These are phyloP conservation scores for Petrocephalus schoutedeni DNA, from an alignment of 2,797 vertebrate genomes.

Conservation along the genomic window DNA sequence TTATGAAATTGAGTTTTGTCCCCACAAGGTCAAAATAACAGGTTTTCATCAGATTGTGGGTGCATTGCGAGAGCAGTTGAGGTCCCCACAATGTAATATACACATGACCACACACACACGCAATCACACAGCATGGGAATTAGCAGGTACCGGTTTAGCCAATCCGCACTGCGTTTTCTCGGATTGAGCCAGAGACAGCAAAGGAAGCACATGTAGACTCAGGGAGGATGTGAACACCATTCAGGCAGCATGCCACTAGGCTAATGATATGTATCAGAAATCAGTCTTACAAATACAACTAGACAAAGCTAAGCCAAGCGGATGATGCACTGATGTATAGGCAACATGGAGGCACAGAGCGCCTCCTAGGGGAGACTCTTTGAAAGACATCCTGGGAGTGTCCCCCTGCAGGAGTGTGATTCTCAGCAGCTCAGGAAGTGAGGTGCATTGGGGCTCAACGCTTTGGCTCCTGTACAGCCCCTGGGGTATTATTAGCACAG, in stretches of 20 bases:
- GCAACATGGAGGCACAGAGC: not conserved
- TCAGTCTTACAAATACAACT: not conserved
- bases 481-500: not conserved
- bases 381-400: not conserved
- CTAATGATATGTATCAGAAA: not conserved
- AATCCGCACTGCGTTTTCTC: not conserved
- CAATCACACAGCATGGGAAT: not conserved
- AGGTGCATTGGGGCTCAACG: not conserved
- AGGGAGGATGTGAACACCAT: not conserved
- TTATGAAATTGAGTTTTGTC: not conserved
- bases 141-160: not conserved
- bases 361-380: not conserved
- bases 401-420: not conserved
- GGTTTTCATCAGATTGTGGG: not conserved
- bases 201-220: not conserved
- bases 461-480: not conserved
- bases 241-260: not conserved
- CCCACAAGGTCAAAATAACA: not conserved
- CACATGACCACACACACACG: too few relatives aligned
- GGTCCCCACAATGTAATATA: too few relatives aligned
- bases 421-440: not conserved
- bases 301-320: not conserved
- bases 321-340: not conserved
- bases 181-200: not conserved
- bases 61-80: not conserved